Base-by-base conservation (phyloP, 1,140 invertebrate genomes). In the Drosophila busckii region DNA sequence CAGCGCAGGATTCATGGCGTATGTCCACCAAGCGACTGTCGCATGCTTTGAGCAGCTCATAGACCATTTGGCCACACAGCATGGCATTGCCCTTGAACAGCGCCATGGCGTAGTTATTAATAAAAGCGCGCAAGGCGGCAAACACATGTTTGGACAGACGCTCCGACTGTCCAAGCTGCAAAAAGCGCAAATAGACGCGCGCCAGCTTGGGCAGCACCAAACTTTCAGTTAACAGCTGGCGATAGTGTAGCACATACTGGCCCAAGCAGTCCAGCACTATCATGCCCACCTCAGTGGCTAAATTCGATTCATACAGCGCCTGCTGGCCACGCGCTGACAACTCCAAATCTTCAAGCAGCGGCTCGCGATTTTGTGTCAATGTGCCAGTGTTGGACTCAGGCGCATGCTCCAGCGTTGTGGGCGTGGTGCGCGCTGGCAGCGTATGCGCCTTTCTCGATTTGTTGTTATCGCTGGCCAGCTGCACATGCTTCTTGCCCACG, bases 141-240 rank as follows among this genome's bases (percentile, higher is more conserved):
- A 98, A 98, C 2, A 97, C 91, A 84, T 98, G 96, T 65, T 94
- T 94, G 65, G 96, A 93, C 15, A 98, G 88, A 6, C 90, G 92
- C 87, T 98, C 97, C 17, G 96, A 97, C 84, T 98, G 97, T 2
- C 95, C 94, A 15, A 94, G 90, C 88, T 95, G 93, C 6, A 98
- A 89, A 65, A 97, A 94, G 3, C 92, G 91, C n/a, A 98, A 84
- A 82, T 97, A 96, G 19, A 97, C 91, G 34, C 92, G 91, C 49
- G 96, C 93, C 7, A 96, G 90, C 88, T 92, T 94, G 75, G 89
- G 92, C 91, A 92, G 94, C 23, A 94, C 89, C 4, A 91, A 84
- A 76, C 95, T 96, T 38, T 96, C 94, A 3, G 90, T 89, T 4
- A 94, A 88, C 55, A 91, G 89, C 44, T 92, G 90, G 17, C 91